Conservation (phyloP, 2,113 vertebrate genomes). For the Ancistrus triradiatus region DNA sequence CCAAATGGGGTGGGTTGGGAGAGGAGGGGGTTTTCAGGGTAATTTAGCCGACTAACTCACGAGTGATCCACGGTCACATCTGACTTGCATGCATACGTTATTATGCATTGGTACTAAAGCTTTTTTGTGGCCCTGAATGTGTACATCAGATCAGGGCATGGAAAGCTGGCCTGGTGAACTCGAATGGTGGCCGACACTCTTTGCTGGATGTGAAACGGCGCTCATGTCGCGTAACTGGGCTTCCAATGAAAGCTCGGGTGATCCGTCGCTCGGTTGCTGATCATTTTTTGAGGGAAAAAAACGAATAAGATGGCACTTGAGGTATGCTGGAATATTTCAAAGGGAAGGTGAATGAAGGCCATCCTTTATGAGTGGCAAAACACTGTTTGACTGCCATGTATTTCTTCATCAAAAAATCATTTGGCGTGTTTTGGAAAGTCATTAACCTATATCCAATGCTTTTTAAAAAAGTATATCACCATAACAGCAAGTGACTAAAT, state of each 20-base stretch:
- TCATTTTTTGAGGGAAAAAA: conserved; percentile 55
- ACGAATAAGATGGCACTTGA: conserved; percentile 64
- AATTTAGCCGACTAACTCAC: background rate
- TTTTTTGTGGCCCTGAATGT: conserved; percentile 49
- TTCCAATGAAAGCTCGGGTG: conserved; percentile 18
- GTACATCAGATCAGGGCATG: conserved; percentile 51
- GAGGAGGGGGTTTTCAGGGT: conserved; percentile 21
- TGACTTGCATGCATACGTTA: conserved; percentile 41
- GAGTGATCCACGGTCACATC: background rate
- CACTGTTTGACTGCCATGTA: conserved; percentile 41
- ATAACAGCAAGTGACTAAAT: conserved; percentile 62
- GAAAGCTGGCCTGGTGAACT: conserved; percentile 11
- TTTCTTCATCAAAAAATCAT: conserved; percentile 33
- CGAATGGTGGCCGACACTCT: conserved; percentile 48
- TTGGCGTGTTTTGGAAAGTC: conserved; percentile 54
- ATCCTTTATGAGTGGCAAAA: conserved; percentile 52
- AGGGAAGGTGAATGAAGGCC: conserved; percentile 61
- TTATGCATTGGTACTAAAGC: conserved; percentile 74
- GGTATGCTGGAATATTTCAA: conserved; percentile 74
- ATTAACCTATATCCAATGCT: conserved; percentile 54
- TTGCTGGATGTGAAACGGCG: conserved; percentile 47
- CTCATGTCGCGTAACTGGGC: background rate
- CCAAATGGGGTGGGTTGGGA: conserved; percentile 53
- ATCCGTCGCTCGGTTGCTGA: conserved; percentile 58
- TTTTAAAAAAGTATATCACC: conserved; percentile 57